phyloP scores from a whole-genome alignment of 2,113 vertebrate species.

The Cebidichthys violaceus region DNA sequence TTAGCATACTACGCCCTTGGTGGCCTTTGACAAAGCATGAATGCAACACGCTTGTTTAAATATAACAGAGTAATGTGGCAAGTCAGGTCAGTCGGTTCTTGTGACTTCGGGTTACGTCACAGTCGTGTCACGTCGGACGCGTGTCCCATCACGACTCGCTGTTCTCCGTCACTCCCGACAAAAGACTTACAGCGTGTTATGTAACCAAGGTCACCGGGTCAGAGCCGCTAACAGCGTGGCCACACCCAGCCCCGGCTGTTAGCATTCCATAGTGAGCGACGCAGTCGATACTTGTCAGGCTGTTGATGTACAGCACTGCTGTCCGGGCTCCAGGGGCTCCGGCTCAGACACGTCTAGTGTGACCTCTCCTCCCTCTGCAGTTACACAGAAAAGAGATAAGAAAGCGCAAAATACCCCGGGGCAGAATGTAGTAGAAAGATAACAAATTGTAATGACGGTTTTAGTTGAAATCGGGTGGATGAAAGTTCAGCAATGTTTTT shows the following conservation, averaged over 20 bases:
- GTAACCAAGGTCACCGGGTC: slow-evolving; percentile 68
- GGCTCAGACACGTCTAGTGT: slow-evolving; percentile 22
- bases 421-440: background rate
- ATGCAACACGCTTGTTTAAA: slow-evolving; percentile 20
- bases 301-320: slow-evolving; percentile 37
- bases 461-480: background rate
- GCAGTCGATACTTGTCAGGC: slow-evolving; percentile 53
- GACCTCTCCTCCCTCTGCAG: slow-evolving; percentile 28
- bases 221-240: slow-evolving; percentile 34
- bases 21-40: background rate
- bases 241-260: slow-evolving; percentile 63
- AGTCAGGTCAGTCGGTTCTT: slow-evolving; percentile 10
- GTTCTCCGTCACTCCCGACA: slow-evolving; percentile 25
- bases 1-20: background rate
- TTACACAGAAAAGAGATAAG: slow-evolving; percentile 4
- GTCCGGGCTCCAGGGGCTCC: slow-evolving; percentile 30
- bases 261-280: slow-evolving; percentile 61
- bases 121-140: slow-evolving; percentile 13
- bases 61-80: background rate
- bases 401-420: background rate
- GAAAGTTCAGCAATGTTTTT: background rate
- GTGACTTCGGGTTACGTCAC: slow-evolving; percentile 35
- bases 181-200: slow-evolving; percentile 51
- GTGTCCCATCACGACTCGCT: slow-evolving; percentile 29
- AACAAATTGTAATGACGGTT: background rate